Percentiles rank a stretch among this genome's conserved stretches.
These are phyloP conservation scores for Brachymystax lenok DNA, from an alignment of 2,797 vertebrate genomes.

Conservation along the genomic window DNA sequence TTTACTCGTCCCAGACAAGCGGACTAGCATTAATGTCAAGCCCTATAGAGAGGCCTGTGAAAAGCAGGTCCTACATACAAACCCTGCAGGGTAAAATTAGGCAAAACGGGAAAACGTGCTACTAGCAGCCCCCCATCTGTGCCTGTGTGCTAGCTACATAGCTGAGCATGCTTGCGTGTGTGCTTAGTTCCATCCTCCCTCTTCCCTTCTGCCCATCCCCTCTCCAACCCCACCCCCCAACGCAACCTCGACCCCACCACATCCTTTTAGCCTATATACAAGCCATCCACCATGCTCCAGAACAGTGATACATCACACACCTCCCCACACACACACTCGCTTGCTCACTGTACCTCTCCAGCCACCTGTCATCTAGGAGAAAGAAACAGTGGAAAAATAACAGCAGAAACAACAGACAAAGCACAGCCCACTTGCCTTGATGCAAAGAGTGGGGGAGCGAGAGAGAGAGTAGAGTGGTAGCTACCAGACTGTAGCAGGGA, in stretches of 20 bases:
- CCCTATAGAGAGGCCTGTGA: conserved; percentile 10
- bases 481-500: not conserved
- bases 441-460: conserved; percentile 48
- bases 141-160: conserved; percentile 67
- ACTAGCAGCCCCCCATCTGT: conserved; percentile 75
- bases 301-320: not conserved
- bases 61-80: conserved; percentile 50
- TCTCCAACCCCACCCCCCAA: conserved; percentile 45
- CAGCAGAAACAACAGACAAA: conserved; percentile 48
- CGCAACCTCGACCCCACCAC: conserved; percentile 47
- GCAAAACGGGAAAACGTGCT: conserved; percentile 29
- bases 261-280: conserved; percentile 75
- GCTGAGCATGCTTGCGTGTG: conserved; percentile 39
- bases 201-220: conserved; percentile 54
- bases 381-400: not conserved
- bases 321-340: conserved; percentile 14
- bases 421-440: conserved; percentile 82
- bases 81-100: conserved; percentile 72
- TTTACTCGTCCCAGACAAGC: not conserved
- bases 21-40: conserved; percentile 35
- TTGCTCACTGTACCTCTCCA: conserved; percentile 16
- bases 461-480: not conserved
- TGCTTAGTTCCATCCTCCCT: conserved; percentile 43
- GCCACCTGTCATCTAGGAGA: conserved; percentile 22
- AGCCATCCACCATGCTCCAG: conserved; percentile 48